Percentiles rank a stretch among this genome's conserved stretches.
phyloP scores from a whole-genome alignment of 2,888 invertebrate species.

The Nephrocerus scutellatus region DNA sequence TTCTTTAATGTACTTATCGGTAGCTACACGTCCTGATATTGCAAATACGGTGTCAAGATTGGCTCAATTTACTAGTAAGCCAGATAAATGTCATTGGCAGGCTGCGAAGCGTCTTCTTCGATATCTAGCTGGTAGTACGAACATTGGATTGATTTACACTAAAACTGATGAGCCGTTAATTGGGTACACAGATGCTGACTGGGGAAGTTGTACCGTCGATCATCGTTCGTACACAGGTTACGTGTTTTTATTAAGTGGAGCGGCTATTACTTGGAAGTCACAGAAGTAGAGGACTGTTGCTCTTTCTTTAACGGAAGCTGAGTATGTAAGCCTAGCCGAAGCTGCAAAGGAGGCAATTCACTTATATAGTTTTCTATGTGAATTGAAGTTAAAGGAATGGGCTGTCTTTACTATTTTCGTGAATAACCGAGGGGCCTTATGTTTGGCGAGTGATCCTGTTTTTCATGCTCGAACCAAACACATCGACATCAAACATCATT shows the following conservation, averaged over 20 bases:
- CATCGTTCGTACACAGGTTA: constrained; percentile 17
- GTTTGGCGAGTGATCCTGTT: constrained; percentile 14
- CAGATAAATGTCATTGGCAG: constrained; percentile 7
- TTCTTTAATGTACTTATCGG: constrained; percentile 7
- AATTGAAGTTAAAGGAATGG: constrained; percentile 5
- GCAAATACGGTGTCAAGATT: not conserved
- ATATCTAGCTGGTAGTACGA: constrained; percentile 11
- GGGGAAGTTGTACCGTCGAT: constrained; percentile 14
- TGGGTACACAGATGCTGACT: constrained; percentile 19
- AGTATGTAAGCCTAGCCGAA: constrained; percentile 10
- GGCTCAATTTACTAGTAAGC: not conserved
- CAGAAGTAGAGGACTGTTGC: constrained; percentile 6
- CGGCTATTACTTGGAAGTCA: constrained; percentile 3
- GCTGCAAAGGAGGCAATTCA: constrained; percentile 9
- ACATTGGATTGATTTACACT: constrained; percentile 4
- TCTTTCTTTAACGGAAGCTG: constrained; percentile 11
- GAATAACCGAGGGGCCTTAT: constrained; percentile 15
- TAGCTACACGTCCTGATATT: constrained; percentile 10
- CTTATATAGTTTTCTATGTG: constrained; percentile 9
- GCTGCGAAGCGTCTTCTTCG: constrained; percentile 7
- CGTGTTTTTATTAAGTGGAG: constrained; percentile 5
- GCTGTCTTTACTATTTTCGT: constrained; percentile 10
- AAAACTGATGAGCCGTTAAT: constrained; percentile 8
- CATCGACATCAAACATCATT: constrained; percentile 16
- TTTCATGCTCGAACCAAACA: constrained; percentile 14